phyloP scores from a whole-genome alignment of 2,113 vertebrate species.

The Sphyrna mokarran region DNA sequence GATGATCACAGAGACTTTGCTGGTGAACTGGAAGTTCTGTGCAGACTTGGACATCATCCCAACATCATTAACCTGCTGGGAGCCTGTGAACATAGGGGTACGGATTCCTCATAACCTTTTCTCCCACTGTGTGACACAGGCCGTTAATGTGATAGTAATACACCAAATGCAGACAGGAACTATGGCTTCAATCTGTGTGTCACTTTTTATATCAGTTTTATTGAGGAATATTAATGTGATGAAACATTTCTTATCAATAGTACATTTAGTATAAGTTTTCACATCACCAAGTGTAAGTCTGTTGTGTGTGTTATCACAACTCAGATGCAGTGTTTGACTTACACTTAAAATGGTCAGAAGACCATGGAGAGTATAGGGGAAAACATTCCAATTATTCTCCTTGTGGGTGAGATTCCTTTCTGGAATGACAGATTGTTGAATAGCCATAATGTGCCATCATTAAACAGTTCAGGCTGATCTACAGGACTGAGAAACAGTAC shows the following conservation, averaged over 20 bases:
- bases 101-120: slow-evolving; percentile 36
- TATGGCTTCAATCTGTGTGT: neutral
- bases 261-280: neutral
- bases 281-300: neutral
- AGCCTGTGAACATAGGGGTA: slow-evolving; percentile 80
- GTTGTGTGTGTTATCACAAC: too few relatives aligned
- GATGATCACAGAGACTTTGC: slow-evolving; percentile 82
- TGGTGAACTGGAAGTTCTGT: slow-evolving; percentile 79
- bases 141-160: neutral
- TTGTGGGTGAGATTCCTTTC: neutral
- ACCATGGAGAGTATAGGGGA: neutral
- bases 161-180: neutral
- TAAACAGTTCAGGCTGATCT: neutral
- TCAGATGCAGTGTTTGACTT: neutral
- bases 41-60: slow-evolving; percentile 78
- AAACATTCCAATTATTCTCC: neutral
- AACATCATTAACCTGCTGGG: slow-evolving; percentile 84
- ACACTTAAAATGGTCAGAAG: neutral
- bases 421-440: neutral
- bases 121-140: neutral
- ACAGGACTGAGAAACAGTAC: neutral
- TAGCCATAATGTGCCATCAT: neutral
- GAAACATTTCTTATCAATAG: neutral
- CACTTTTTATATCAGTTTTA: neutral
- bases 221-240: too few relatives aligned